A percentile compares a stretch with the other conserved stretches of the same genome.
Conservation (phyloP, 2,113 vertebrate species). For the Hassar affinis region DNA sequence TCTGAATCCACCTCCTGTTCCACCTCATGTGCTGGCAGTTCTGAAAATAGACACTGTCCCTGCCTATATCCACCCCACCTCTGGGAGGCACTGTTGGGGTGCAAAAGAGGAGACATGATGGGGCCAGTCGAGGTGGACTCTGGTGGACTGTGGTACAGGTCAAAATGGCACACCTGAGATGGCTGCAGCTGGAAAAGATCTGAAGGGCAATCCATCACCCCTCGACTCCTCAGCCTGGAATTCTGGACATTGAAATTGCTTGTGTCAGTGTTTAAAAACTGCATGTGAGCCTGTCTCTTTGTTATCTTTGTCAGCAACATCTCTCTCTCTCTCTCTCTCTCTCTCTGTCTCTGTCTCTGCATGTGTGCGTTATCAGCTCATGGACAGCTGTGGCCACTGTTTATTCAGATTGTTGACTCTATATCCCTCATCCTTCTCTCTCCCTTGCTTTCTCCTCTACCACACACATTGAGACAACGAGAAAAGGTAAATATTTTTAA, state of each 20-base stretch:
- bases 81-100: slow-evolving; percentile 62
- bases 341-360: slow-evolving; percentile 63
- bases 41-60: slow-evolving; percentile 25
- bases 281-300: slow-evolving; percentile 26
- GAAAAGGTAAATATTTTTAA: slow-evolving; percentile 54
- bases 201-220: slow-evolving; percentile 70
- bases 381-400: slow-evolving; percentile 77
- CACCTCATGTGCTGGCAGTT: slow-evolving; percentile 49
- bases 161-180: slow-evolving; percentile 61
- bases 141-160: slow-evolving; percentile 59
- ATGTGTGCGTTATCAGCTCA: slow-evolving; percentile 71
- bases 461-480: slow-evolving; percentile 53
- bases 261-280: slow-evolving; percentile 34
- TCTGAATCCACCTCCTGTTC: slow-evolving; percentile 51
- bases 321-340: slow-evolving; percentile 39
- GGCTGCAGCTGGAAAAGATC: slow-evolving; percentile 68
- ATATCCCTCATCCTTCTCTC: slow-evolving; percentile 56
- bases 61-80: slow-evolving; percentile 58
- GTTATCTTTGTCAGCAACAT: slow-evolving; percentile 53
- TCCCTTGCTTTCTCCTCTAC: slow-evolving; percentile 46
- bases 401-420: slow-evolving; percentile 78
- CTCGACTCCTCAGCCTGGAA: slow-evolving; percentile 37
- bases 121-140: slow-evolving; percentile 55
- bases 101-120: slow-evolving; percentile 71
- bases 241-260: slow-evolving; percentile 41